Evolutionary conservation across 2,113 vertebrate genomes (phyloP), one percentile per base, ranked within the genome.

Genomic region (Blennius ocellaris): DNA sequence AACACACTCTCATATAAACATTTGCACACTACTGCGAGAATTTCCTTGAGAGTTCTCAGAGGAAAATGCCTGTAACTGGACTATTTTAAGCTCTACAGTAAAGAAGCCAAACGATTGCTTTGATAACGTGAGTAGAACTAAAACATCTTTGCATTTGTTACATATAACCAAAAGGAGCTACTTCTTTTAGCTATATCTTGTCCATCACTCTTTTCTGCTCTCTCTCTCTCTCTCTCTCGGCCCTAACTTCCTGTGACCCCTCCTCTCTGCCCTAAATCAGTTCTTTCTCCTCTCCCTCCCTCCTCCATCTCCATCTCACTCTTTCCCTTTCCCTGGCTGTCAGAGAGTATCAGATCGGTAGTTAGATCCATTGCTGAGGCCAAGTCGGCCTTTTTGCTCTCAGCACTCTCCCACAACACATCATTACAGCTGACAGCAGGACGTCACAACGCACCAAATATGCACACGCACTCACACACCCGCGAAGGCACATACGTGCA

Each of bases 21-120:
- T n/a, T 8, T 6, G 4, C 14, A 21, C 44, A 68, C 64, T 58
- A 69, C 76, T 91, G 90, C 48, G 95, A 95, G 93, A 66, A 71
- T 56, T 94, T 86, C 87, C 90, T 91, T 94, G 94, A 93, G 92
- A 94, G 96, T 92, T 93, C 95, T 80, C 83, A 70, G 40, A 69
- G 83, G 78, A 79, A 37, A n/a, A 45, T 38, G 45, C 70, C 61
- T 72, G 70, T 70, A 58, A 69, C 40, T 64, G 44, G 59, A 76
- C 62, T 78, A 65, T 78, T 83, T 85, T 53, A 68, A 66, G 15
- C 60, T 40, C 5, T 59, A 41, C 47, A 78, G 47, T 10, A 69
- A 30, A 52, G 30, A 73, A 79, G 61, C 39, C 71, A 60, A 51
- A 56, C 55, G 58, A 51, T 71, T 80, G 65, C 81, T 70, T 70